Evolutionary conservation across 2,113 vertebrate species (phyloP).

Genomic region (Podilymbus podiceps): DNA sequence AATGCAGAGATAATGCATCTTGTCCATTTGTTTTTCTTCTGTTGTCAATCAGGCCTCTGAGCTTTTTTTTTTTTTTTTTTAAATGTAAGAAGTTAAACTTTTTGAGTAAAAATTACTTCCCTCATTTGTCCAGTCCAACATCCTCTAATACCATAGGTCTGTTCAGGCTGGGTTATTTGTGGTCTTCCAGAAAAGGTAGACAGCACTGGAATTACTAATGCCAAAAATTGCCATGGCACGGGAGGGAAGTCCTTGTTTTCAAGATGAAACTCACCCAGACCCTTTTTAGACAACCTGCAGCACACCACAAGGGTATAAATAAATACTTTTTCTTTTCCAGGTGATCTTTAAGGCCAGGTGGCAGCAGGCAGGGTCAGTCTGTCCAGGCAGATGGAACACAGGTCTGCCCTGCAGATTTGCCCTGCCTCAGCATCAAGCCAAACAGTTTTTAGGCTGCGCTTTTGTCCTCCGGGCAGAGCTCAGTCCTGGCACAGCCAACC

Average conservation of each 20-base stretch:
- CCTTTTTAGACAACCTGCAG: not conserved
- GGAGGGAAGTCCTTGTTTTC: not conserved
- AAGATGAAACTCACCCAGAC: not conserved
- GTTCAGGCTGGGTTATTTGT: not conserved
- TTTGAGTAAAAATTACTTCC: not conserved
- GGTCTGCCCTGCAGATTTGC: not conserved
- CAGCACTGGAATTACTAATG: not conserved
- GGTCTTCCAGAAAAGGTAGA: slow-evolving; percentile 20
- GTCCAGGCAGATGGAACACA: rapidly evolving
- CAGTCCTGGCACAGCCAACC: not conserved
- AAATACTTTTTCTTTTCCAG: slow-evolving; percentile 17
- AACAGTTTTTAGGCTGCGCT: not conserved
- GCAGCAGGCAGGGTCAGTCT: not conserved
- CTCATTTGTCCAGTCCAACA: not conserved
- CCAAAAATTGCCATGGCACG: not conserved
- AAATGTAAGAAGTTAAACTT: not conserved
- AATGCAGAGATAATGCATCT: not conserved
- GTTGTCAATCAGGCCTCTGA: not conserved
- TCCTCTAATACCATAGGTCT: not conserved
- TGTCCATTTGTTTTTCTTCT: not conserved
- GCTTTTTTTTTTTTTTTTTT: not conserved
- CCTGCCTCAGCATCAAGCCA: not conserved
- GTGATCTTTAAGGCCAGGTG: not conserved
- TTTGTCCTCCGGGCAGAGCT: not conserved
- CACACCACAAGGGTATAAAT: slow-evolving; percentile 34